Evolutionary conservation across 2,797 vertebrate species (phyloP).

Genomic region (Anomalospiza imberbis): DNA sequence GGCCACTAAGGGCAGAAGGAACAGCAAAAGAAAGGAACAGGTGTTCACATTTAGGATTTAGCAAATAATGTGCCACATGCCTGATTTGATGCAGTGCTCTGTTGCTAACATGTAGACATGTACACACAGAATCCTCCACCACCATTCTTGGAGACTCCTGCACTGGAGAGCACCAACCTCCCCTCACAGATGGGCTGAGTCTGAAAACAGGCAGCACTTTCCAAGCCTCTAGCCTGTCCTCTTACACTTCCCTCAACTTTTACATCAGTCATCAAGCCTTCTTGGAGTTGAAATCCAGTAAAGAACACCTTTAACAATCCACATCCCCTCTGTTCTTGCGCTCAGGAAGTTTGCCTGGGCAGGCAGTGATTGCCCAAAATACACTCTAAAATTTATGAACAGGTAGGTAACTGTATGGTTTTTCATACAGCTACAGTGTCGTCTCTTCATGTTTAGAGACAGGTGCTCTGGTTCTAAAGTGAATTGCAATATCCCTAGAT

Average conservation of each 20-base stretch:
- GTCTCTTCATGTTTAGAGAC: neutral
- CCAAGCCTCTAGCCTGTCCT: neutral
- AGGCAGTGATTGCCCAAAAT: neutral
- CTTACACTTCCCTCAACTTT: neutral
- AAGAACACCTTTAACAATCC: neutral
- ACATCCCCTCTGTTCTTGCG: neutral
- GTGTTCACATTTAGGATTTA: neutral
- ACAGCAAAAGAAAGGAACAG: neutral
- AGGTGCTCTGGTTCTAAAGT: neutral
- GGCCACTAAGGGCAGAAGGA: neutral
- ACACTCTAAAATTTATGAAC: neutral
- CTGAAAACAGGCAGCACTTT: neutral
- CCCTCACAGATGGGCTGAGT: neutral
- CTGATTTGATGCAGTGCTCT: neutral
- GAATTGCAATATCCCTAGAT: neutral
- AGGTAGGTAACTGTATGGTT: neutral
- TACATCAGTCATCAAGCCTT: neutral
- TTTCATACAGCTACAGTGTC: neutral
- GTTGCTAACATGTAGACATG: accelerated
- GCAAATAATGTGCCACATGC: neutral
- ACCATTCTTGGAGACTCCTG: neutral
- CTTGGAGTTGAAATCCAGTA: neutral
- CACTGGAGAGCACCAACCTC: neutral
- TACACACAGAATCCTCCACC: accelerated
- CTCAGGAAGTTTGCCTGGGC: neutral